Evolutionary conservation across 1,140 invertebrate genomes (phyloP), one percentile per base, ranked within the genome.

Genomic region (Listronotus bonariensis): DNA sequence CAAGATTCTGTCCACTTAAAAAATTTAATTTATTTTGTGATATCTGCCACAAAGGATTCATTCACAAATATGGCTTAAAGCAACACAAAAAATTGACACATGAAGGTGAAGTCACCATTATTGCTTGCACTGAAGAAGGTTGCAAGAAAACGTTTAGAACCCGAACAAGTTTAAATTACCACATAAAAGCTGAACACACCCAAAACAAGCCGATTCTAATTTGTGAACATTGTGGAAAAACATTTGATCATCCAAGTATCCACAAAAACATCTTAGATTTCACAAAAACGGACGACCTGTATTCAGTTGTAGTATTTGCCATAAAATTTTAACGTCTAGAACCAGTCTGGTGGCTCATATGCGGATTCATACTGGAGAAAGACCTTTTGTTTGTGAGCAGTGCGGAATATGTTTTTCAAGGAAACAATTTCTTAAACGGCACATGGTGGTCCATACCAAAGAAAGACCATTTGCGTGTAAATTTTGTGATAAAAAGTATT

Each of bases 341-440:
- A 72, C 70, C n/a, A 80, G 80, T 31, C 62, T 83, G 26, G 75
- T 76, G 8, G 76, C 78, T 36, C 82, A 83, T 57, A 74, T 78
- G 40, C 73, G 82, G 8, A 78, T 79, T 14, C 81, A 83, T 66
- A 82, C 80, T 5, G 81, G 81, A 5, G 80, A 83, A 53, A 78
- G 80, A 62, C 83, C 83, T 9, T 85, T 80, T 64, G 71, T 69
- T 7, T 85, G 84, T 70, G 76, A 77, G 36, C 68, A 79, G 12
- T 90, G 88, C 72, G 77, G 81, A 26, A 82, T 88, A 67, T 73
- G 82, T 17, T 91, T 17, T 91, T 88, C 86, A 0, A 88, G 89
- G 70, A 84, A 86, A 4, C 88, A 86, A 7, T 80, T 74, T 88
- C 20, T 26, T 10, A 81, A 85, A 87, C 52, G 86, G 4, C 81